Percentiles rank a stretch among this genome's conserved stretches.
Conservation (phyloP, 2,888 invertebrate species). For the Cremastinae sp. region DNA sequence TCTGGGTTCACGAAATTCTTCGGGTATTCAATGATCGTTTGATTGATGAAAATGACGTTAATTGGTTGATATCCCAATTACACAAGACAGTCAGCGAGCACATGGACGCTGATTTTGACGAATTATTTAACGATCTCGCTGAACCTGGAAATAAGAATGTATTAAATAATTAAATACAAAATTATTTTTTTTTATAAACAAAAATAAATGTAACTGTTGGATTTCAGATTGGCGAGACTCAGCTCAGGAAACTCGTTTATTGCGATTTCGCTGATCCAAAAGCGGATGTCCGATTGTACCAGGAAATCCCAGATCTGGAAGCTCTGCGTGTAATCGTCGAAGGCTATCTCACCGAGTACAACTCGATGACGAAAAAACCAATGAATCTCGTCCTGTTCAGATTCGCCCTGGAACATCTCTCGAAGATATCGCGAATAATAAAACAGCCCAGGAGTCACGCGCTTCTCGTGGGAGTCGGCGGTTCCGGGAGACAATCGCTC, state of each 20-base stretch:
- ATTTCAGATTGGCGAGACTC: slow-evolving; percentile 86
- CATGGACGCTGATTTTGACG: slow-evolving; percentile 86
- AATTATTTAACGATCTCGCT: slow-evolving; percentile 86
- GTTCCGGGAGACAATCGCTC: slow-evolving; percentile 95
- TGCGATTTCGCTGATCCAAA: slow-evolving; percentile 98
- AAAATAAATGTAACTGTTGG: neutral
- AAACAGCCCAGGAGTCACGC: slow-evolving; percentile 96
- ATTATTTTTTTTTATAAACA: neutral
- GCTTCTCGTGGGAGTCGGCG: slow-evolving; percentile 94
- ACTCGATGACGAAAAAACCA: slow-evolving; percentile 97
- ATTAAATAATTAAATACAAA: slow-evolving; percentile 42
- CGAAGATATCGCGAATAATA: slow-evolving; percentile 93
- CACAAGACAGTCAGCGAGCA: slow-evolving; percentile 83
- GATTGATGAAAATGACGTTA: slow-evolving; percentile 90
- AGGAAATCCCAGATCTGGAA: slow-evolving; percentile 92
- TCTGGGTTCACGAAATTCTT: slow-evolving; percentile 97
- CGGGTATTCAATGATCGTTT: slow-evolving; percentile 96
- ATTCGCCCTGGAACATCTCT: slow-evolving; percentile 96
- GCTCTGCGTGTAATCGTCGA: slow-evolving; percentile 91
- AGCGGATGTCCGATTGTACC: slow-evolving; percentile 92
- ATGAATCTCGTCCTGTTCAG: slow-evolving; percentile 97
- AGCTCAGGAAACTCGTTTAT: slow-evolving; percentile 92
- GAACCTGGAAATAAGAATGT: slow-evolving; percentile 70
- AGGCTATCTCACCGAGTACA: slow-evolving; percentile 93
- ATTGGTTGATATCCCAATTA: slow-evolving; percentile 89